A percentile compares a stretch with the other conserved stretches of the same genome.
Conservation (phyloP, 1,140 invertebrate genomes). For the Anadara kagoshimensis region DNA sequence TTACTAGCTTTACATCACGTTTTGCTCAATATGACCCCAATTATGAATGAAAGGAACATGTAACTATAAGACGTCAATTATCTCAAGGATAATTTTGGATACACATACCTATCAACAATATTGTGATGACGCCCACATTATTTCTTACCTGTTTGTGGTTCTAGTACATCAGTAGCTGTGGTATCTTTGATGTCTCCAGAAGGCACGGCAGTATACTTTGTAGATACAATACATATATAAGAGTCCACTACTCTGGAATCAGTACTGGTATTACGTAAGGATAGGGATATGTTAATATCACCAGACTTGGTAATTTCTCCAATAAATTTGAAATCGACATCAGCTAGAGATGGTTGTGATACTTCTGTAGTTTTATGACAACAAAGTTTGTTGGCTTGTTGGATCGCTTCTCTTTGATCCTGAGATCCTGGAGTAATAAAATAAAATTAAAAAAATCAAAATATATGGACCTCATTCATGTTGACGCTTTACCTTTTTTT, state of each 20-base stretch:
- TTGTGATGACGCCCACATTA: no score
- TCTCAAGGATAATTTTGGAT: no score
- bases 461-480: no score
- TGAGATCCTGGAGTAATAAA: constrained; percentile 43
- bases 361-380: constrained; percentile 39
- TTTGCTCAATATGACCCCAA: no score
- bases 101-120: no score
- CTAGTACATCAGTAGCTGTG: constrained; percentile 45
- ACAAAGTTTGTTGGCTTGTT: constrained; percentile 46
- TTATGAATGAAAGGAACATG: no score
- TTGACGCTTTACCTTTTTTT: no score
- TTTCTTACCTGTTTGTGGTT: constrained; percentile 55
- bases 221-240: constrained; percentile 50
- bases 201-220: constrained; percentile 65
- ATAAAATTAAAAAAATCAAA: no score
- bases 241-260: constrained; percentile 57
- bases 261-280: constrained; percentile 51
- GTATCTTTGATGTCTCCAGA: constrained; percentile 57
- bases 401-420: constrained; percentile 46
- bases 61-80: no score
- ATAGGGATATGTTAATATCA: constrained; percentile 50
- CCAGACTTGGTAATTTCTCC: constrained; percentile 56
- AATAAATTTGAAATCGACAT: constrained; percentile 57
- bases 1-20: no score
- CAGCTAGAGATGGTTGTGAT: constrained; percentile 26